Evolutionary conservation across 2,888 invertebrate species (phyloP).

Genomic region (Strigamia crassipes): DNA sequence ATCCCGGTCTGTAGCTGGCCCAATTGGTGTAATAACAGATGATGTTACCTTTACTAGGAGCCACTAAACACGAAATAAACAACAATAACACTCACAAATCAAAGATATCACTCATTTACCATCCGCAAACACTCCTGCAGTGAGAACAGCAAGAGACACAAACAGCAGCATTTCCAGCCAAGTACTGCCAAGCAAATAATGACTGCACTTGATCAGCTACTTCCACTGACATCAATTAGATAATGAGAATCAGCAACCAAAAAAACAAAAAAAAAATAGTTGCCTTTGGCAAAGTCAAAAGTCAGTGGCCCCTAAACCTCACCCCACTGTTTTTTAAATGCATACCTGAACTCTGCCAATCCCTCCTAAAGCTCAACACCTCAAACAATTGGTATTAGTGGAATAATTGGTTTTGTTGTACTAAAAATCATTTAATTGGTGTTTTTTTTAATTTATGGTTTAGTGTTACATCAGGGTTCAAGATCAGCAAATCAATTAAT

Average conservation of each 20-base stretch:
- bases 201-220: background rate
- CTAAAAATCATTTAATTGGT: background rate
- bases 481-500: background rate
- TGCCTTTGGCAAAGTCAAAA: background rate
- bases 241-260: background rate
- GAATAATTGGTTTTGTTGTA: too few relatives aligned
- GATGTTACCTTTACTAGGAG: constrained; percentile 29
- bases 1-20: constrained; percentile 82
- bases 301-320: background rate
- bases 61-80: background rate
- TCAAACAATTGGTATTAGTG: background rate
- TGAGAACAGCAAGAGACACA: background rate
- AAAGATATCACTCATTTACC: background rate
- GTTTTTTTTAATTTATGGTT: background rate
- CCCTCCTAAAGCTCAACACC: background rate
- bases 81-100: background rate
- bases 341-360: background rate
- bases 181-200: background rate
- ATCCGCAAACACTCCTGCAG: background rate
- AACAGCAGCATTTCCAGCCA: background rate
- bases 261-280: background rate
- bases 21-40: constrained; percentile 75
- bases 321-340: background rate
- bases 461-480: background rate
- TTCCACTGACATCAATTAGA: background rate